Base-by-base conservation (phyloP, 1,140 invertebrate genomes). In the Danaus melanippus region DNA sequence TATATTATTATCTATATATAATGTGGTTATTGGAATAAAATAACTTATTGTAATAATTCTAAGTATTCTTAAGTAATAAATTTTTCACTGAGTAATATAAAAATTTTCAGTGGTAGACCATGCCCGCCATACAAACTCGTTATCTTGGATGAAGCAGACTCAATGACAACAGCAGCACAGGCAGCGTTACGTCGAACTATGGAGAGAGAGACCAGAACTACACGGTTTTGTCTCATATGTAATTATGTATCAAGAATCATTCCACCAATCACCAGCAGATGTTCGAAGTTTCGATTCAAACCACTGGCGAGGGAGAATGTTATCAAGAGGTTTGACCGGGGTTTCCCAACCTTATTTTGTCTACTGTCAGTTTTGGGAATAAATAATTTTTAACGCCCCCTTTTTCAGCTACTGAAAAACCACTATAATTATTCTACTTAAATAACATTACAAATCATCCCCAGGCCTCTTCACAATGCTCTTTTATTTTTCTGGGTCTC, bases 191-290 rank as follows among this genome's bases (percentile, higher is more conserved):
- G 98, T 66, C 91, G 98, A 64, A 99, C 96, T 9, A 99, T 99
- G 96, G 98, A 99, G 81, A 96, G 95, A 75, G 94, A 99, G 77
- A 95, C 95, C 0, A 93, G 94, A 64, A 96, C 95, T 12, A 99
- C 98, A 0, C 86, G 98, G 46, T 99, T 99, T 87, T 99, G 98
- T 88, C 88, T 99, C 7, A 96, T 99, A 68, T 99, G 98, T 85
- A 99, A 99, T 83, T 99, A 99, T 83, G 93, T 99, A 1, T 98
- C 96, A 3, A 91, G 96, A 58, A 99, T 99, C 55, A 99, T 99
- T 71, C 95, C 97, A 68, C 98, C 98, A 2, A 91, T 99, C 12
- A 98, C 97, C 3, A 99, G 98, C 8, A 90, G 98, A 67, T 99
- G 98, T 87, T 97, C 97, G 5, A 99, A 99, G 84, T 99, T 99